A percentile compares a stretch with the other conserved stretches of the same genome.
These are phyloP conservation scores for Cossypha heuglini DNA, from an alignment of 2,797 vertebrate species.

Conservation along the genomic window DNA sequence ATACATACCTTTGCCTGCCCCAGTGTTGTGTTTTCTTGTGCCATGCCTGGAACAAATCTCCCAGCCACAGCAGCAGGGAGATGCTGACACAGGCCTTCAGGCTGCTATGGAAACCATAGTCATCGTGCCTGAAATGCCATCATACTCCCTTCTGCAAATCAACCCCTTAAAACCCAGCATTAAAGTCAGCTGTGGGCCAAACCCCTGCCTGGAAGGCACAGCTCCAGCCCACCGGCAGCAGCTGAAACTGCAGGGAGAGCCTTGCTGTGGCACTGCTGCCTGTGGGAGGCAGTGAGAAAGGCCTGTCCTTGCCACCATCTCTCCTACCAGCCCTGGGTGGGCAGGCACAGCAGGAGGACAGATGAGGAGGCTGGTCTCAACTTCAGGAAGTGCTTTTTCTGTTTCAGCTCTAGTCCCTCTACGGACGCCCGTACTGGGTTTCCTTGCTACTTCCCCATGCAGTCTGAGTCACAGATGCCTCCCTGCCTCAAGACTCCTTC, in stretches of 20 bases:
- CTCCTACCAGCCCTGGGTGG: accelerated
- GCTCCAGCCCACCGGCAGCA: neutral
- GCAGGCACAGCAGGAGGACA: neutral
- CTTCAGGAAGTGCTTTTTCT: neutral
- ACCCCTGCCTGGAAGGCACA: neutral
- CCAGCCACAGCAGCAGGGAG: neutral
- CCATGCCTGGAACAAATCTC: neutral
- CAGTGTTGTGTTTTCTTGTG: accelerated
- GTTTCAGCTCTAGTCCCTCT: neutral
- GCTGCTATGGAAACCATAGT: neutral
- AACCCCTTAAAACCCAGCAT: neutral
- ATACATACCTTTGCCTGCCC: neutral
- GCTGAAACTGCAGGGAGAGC: neutral
- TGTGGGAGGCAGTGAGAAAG: neutral
- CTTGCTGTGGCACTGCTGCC: neutral
- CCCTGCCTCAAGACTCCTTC: accelerated
- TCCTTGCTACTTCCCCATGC: neutral
- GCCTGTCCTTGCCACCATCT: accelerated
- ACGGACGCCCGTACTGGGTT: neutral
- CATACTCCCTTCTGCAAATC: neutral
- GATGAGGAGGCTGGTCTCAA: accelerated
- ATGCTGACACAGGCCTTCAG: neutral
- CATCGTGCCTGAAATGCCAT: neutral
- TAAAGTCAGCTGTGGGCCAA: neutral
- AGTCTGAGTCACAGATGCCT: neutral